These are phyloP conservation scores for Atractosteus spatula DNA, from an alignment of 2,113 vertebrate species.

Conservation along the genomic window DNA sequence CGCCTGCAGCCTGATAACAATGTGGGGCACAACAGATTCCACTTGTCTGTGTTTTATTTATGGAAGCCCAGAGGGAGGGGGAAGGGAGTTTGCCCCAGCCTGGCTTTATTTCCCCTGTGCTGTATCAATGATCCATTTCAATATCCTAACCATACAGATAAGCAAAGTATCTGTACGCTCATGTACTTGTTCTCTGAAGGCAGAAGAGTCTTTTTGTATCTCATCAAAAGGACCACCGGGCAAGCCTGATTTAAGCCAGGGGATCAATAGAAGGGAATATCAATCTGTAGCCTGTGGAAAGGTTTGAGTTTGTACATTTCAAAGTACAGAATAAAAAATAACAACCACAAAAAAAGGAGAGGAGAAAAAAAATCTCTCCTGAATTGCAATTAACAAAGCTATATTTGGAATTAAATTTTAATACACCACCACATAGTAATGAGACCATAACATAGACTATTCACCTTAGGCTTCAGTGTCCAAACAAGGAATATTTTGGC, in stretches of 20 bases:
- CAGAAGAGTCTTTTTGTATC: constrained; percentile 24
- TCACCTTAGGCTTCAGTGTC: too few relatives aligned
- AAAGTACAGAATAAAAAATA: constrained; percentile 30
- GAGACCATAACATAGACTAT: too few relatives aligned
- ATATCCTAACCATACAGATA: constrained; percentile 26
- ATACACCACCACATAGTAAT: too few relatives aligned
- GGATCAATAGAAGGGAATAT: constrained; percentile 5
- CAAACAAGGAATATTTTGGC: too few relatives aligned
- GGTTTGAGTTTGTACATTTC: constrained; percentile 36
- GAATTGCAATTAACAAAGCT: constrained; percentile 48
- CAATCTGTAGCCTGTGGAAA: not conserved
- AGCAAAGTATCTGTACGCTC: constrained; percentile 22
- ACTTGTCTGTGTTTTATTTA: too few relatives aligned
- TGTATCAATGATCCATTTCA: constrained; percentile 62
- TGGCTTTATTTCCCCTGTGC: constrained; percentile 71
- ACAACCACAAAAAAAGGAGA: constrained; percentile 45
- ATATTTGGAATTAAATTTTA: too few relatives aligned
- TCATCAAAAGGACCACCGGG: constrained; percentile 30
- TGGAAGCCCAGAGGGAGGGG: not conserved
- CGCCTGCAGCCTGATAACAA: too few relatives aligned
- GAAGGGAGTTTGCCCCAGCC: constrained; percentile 17
- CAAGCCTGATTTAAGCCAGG: not conserved
- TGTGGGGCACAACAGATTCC: too few relatives aligned
- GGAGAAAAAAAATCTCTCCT: constrained; percentile 36
- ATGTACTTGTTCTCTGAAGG: constrained; percentile 25